Evolutionary conservation across 2,797 vertebrate genomes (phyloP), one percentile per base, ranked within the genome.

Genomic region (Rhynchotus rufescens): DNA sequence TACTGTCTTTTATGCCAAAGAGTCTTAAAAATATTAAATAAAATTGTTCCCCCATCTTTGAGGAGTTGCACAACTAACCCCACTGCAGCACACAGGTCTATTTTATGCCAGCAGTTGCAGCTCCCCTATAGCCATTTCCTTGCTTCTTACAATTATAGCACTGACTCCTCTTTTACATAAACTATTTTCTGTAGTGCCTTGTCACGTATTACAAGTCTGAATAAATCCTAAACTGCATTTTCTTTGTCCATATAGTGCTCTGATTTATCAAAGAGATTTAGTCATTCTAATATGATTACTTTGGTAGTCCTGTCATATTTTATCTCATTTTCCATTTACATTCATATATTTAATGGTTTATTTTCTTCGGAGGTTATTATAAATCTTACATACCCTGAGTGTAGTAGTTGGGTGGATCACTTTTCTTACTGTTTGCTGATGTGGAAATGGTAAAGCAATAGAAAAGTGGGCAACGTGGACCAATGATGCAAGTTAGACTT

Each of bases 21-120:
- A 86, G 22, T 67, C 89, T 71, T 15, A 64, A 89, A 91, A 92
- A 47, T 91, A 47, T 40, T 86, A 67, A 65, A 45, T 78, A 79
- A 71, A 47, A 71, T 49, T 67, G 47, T 44, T 82, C 60, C 57
- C 44, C 40, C 66, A 25, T 80, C 28, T 91, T 86, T 86, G 68
- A 90, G 40, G 52, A 80, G 17, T n/a, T 86, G 30, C 12, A 28
- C 38, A 44, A 21, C 60, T 77, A 65, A 49, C n/a, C 32, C 87
- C 12, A 71, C 84, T 86, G 65, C 67, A 68, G 68, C 78, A 66
- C 54, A 77, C 25, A 68, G 72, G 49, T 92, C 61, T 19, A 12
- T 56, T 56, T 56, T n/a, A n/a, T 56, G 30, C 54, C 34, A 71
- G 52, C 32, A 68, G 15, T 61, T 76, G 80, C 51, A 47, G 72